Percentiles rank a stretch among this genome's conserved stretches.
Evolutionary conservation across 2,113 vertebrate genomes (phyloP).

Genomic region (Scophthalmus maximus): DNA sequence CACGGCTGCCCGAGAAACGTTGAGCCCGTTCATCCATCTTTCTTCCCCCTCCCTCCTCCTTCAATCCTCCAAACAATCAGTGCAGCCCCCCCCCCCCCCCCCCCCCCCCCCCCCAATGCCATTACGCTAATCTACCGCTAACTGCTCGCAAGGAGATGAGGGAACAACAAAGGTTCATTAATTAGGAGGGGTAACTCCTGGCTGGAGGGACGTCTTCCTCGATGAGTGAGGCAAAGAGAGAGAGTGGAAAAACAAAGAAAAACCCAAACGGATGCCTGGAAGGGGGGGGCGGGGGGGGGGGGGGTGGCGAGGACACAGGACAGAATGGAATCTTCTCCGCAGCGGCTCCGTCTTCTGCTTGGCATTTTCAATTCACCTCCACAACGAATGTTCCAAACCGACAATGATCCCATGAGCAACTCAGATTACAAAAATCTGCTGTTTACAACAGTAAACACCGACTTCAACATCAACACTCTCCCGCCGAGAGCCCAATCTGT

Average conservation of each 20-base stretch:
- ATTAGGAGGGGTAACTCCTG: conserved; percentile 70
- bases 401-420: neutral
- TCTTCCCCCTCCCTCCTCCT: conserved; percentile 15
- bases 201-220: conserved; percentile 61
- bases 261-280: neutral
- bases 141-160: conserved; percentile 68
- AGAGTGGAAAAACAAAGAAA: neutral
- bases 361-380: conserved; percentile 16
- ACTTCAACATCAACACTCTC: neutral
- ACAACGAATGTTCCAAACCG: conserved; percentile 22
- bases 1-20: neutral
- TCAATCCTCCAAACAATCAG: conserved; percentile 47
- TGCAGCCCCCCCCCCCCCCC: conserved; percentile 44
- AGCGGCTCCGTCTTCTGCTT: conserved; percentile 14
- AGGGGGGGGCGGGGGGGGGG: neutral
- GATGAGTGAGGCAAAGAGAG: conserved; percentile 17
- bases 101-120: conserved; percentile 49
- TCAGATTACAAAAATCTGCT: neutral
- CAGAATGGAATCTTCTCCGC: neutral
- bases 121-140: conserved; percentile 75
- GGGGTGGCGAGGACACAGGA: conserved; percentile 39
- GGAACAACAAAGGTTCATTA: conserved; percentile 74
- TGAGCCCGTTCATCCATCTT: conserved; percentile 23
- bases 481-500: neutral
- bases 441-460: neutral